Conservation (phyloP, 1,140 invertebrate species). For the Nilaparvata lugens region DNA sequence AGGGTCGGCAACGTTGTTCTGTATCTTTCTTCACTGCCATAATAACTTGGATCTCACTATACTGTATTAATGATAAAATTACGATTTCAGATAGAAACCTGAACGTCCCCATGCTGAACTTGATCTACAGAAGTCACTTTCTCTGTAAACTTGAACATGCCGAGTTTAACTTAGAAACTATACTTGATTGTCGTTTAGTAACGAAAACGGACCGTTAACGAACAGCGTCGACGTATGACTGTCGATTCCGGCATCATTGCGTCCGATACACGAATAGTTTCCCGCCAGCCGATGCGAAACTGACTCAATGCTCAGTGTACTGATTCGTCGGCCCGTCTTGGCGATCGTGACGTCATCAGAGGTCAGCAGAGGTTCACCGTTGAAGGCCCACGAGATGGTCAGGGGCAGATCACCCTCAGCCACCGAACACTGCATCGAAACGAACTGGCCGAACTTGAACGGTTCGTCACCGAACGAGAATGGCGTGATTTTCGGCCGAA, state of each 20-base stretch:
- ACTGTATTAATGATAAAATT: too few relatives aligned
- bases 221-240: slow-evolving; percentile 23
- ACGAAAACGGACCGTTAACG: slow-evolving; percentile 28
- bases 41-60: too few relatives aligned
- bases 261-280: slow-evolving; percentile 51
- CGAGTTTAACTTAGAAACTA: too few relatives aligned
- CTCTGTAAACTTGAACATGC: too few relatives aligned
- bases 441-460: slow-evolving; percentile 29
- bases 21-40: too few relatives aligned
- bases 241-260: slow-evolving; percentile 54
- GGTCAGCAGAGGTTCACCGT: slow-evolving; percentile 31
- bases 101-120: too few relatives aligned
- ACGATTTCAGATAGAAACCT: too few relatives aligned
- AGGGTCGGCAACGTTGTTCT: too few relatives aligned
- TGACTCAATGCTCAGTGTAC: slow-evolving; percentile 35
- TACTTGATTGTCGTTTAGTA: too few relatives aligned
- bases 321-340: slow-evolving; percentile 54
- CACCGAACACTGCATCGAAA: slow-evolving; percentile 55
- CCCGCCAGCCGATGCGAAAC: slow-evolving; percentile 46
- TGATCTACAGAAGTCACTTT: too few relatives aligned
- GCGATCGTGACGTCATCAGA: slow-evolving; percentile 47
- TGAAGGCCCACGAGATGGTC: slow-evolving; percentile 55
- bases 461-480: slow-evolving; percentile 53
- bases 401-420: slow-evolving; percentile 62
- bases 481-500: slow-evolving; percentile 49